A percentile compares a stretch with the other conserved stretches of the same genome.
phyloP scores from a whole-genome alignment of 1,140 invertebrate species.

The Phthorimaea operculella region DNA sequence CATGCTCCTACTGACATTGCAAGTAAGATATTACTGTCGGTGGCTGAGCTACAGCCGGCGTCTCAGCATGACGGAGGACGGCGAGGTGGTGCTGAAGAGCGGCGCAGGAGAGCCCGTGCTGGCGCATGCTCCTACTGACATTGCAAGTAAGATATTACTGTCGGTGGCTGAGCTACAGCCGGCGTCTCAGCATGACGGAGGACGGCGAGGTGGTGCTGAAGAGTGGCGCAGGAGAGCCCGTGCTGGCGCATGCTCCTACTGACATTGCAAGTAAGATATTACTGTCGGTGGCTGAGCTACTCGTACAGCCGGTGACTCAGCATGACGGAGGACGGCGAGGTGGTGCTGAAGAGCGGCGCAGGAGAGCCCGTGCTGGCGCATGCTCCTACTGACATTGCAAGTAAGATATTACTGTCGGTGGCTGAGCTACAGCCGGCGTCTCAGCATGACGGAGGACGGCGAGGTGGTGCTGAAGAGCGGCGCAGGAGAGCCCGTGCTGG shows the following conservation, averaged over 20 bases:
- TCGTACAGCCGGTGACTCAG: conserved; percentile 54
- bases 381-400: conserved; percentile 57
- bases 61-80: conserved; percentile 53
- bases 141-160: conserved; percentile 52
- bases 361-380: conserved; percentile 53
- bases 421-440: conserved; percentile 49
- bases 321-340: conserved; percentile 55
- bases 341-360: conserved; percentile 51
- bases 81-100: conserved; percentile 55
- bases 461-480: conserved; percentile 58
- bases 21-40: conserved; percentile 48
- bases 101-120: conserved; percentile 51
- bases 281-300: too few species aligned
- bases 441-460: conserved; percentile 55
- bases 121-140: conserved; percentile 55
- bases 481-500: conserved; percentile 47
- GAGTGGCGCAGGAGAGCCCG: conserved; percentile 47
- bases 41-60: too few species aligned
- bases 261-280: conserved; percentile 56
- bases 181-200: conserved; percentile 53
- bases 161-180: too few species aligned
- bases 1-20: conserved; percentile 59
- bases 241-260: conserved; percentile 53
- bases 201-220: conserved; percentile 55
- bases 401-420: conserved; percentile 47